Base-by-base conservation (phyloP, 2,113 vertebrate species). In the Cyphomyrus discorhynchus region DNA sequence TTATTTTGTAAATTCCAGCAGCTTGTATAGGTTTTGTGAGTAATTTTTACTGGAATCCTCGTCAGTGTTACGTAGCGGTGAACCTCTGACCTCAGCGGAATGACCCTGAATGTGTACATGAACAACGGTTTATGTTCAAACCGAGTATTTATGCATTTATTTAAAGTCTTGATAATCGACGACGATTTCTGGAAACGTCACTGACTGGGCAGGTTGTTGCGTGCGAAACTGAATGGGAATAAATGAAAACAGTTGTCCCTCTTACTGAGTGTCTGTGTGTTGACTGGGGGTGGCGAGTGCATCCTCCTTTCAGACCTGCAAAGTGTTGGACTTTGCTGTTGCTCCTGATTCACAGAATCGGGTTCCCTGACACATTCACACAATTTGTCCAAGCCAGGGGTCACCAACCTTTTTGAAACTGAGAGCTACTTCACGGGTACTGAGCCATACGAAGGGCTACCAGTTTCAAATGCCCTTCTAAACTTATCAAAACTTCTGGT, bases 101-200 rank as follows among this genome's bases (percentile, higher is more conserved):
- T 84, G 80, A 91, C 88, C 91, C 89, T 90, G 92, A 93, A 93
- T 92, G 93, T 95, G 93, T 94, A 93, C 92, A 94, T 94, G 91
- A 92, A 90, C 91, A 89, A 92, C 91, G 93, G 93, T 95, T 95
- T 92, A 93, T 94, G 94, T 93, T 92, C 92, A 92, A 94, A 84
- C 94, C 93, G 52, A 92, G 93, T 94, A 95, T 95, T 95, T 95
- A 94, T 94, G 92, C 94, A 92, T 93, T 93, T 95, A 95, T 93
- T 95, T 95, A 95, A 95, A 90, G 89, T 91, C 91, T 92, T 62
- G 93, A 92, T 94, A 94, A 88, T 89, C 87, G 86, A 88, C 31
- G 89, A 88, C 91, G 93, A 91, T 35, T 0, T 82, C 92, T 90
- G 91, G 88, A 88, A 8, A 85, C 52, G 56, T 77, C 88, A 21